Conservation (phyloP, 1,140 invertebrate species). For the Temnothorax nylanderi region DNA sequence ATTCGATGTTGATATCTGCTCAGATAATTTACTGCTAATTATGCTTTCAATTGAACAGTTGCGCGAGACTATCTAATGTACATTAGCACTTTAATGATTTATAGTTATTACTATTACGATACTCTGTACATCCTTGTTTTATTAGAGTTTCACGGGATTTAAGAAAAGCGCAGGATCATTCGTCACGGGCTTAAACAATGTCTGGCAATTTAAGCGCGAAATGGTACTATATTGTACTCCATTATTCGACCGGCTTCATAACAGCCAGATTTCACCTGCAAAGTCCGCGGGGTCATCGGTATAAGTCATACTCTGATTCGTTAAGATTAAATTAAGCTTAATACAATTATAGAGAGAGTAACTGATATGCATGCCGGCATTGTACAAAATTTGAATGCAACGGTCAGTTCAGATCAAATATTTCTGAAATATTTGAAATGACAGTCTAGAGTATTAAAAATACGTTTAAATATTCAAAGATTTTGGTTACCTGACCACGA, state of each 20-base stretch:
- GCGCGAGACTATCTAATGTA: not conserved
- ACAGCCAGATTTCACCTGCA: slow-evolving; percentile 63
- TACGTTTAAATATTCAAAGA: not conserved
- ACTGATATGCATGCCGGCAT: not conserved
- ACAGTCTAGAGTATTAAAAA: not conserved
- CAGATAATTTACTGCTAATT: slow-evolving; percentile 5
- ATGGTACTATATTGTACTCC: slow-evolving; percentile 65
- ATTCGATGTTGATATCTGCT: not conserved
- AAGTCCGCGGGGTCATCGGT: slow-evolving; percentile 49
- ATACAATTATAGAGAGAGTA: slow-evolving; percentile 52
- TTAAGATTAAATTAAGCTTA: slow-evolving; percentile 56
- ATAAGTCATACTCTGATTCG: slow-evolving; percentile 68
- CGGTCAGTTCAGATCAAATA: not conserved
- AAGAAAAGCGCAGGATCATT: slow-evolving; percentile 61
- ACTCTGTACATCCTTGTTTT: slow-evolving; percentile 32
- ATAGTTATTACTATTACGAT: slow-evolving; percentile 32
- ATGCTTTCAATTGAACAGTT: slow-evolving; percentile 2
- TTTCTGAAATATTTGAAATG: not conserved
- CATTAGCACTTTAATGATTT: slow-evolving; percentile 18
- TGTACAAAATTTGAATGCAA: slow-evolving; percentile 5
- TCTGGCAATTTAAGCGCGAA: slow-evolving; percentile 72
- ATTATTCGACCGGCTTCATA: slow-evolving; percentile 72
- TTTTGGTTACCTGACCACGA: not conserved
- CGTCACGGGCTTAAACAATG: slow-evolving; percentile 64
- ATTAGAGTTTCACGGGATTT: slow-evolving; percentile 43